A percentile compares a stretch with the other conserved stretches of the same genome.
Conservation (phyloP, 2,113 vertebrate genomes). For the Neodontobutis hainanensis region DNA sequence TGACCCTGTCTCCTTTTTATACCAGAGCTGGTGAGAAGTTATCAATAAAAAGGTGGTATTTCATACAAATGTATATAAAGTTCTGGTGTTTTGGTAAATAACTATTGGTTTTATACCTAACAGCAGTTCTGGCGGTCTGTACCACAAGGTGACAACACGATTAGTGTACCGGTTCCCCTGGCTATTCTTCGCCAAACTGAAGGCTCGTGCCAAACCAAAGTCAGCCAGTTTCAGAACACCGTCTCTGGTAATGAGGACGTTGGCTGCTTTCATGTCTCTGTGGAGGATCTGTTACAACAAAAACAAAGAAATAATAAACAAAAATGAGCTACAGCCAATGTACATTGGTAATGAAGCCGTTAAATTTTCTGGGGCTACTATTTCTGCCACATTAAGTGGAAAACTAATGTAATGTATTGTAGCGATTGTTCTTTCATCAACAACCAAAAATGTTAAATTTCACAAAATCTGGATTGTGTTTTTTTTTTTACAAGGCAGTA, state of each 20-base stretch:
- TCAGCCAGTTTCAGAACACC: constrained; percentile 96
- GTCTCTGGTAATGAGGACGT: constrained; percentile 94
- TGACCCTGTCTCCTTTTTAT: too few relatives aligned
- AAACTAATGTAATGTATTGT: too few relatives aligned
- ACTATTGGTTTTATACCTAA: constrained; percentile 79
- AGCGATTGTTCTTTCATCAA: too few relatives aligned
- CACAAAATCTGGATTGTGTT: too few relatives aligned
- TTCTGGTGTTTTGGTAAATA: background rate
- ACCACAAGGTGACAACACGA: constrained; percentile 96
- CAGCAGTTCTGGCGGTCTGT: constrained; percentile 93
- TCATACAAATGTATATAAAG: too few relatives aligned
- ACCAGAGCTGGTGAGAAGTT: too few relatives aligned
- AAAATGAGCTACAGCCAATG: background rate
- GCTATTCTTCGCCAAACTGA: constrained; percentile 97
- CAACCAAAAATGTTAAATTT: too few relatives aligned
- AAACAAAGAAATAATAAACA: background rate
- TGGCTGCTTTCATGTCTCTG: constrained; percentile 98
- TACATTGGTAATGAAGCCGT: too few relatives aligned
- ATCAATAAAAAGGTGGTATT: too few relatives aligned
- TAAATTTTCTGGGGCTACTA: too few relatives aligned
- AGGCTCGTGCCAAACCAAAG: constrained; percentile 94
- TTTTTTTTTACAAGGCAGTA: too few relatives aligned
- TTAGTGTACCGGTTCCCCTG: constrained; percentile 99
- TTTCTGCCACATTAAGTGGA: too few relatives aligned
- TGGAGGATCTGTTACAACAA: constrained; percentile 86